A percentile compares a stretch with the other conserved stretches of the same genome.
Conservation (phyloP, 2,113 vertebrate species). For the Promerops cafer region DNA sequence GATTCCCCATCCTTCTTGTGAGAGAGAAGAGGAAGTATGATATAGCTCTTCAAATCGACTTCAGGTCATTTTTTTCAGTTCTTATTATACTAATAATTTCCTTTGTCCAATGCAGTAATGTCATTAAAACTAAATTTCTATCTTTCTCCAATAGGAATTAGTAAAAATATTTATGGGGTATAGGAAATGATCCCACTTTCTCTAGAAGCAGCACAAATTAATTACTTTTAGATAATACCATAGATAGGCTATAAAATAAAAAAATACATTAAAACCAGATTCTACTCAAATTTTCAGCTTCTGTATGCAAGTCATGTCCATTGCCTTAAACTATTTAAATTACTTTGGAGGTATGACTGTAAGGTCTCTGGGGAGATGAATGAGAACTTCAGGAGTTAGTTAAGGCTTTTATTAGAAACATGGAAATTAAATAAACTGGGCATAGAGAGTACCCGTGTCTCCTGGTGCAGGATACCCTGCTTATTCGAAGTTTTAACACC, state of each 20-base stretch:
- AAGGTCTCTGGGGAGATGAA: background rate
- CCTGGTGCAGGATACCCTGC: background rate
- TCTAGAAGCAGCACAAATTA: background rate
- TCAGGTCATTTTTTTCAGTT: background rate
- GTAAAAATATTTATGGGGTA: background rate
- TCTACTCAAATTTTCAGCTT: background rate
- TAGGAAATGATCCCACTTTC: background rate
- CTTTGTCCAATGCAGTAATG: background rate
- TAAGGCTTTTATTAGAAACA: background rate
- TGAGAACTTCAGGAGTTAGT: background rate
- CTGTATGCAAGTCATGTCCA: background rate
- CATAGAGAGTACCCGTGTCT: background rate
- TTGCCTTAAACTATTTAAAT: background rate
- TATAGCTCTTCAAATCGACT: background rate
- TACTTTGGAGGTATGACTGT: background rate
- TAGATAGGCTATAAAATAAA: background rate
- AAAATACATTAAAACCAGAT: background rate
- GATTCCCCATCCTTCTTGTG: background rate
- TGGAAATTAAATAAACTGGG: background rate
- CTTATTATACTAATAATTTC: background rate
- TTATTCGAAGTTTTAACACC: background rate
- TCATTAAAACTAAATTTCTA: background rate
- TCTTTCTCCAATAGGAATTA: background rate
- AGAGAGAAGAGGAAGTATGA: background rate
- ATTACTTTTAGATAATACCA: background rate